phyloP scores from a whole-genome alignment of 2,113 vertebrate genomes.

The Fukomys damarensis region DNA sequence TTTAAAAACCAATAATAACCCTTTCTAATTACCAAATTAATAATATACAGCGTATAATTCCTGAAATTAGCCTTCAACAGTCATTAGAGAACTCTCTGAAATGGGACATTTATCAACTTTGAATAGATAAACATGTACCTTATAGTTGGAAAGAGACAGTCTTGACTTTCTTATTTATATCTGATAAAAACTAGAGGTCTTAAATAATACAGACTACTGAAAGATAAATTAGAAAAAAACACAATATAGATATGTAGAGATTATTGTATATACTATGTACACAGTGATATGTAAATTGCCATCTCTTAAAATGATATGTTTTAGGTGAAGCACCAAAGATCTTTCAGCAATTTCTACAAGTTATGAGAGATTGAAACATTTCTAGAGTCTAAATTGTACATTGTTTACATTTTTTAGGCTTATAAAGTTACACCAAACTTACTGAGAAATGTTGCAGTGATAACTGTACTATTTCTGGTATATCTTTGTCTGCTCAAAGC shows the following conservation, averaged over 20 bases:
- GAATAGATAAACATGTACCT: neutral
- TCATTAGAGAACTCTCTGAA: neutral
- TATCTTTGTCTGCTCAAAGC: neutral
- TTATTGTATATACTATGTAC: neutral
- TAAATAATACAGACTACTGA: neutral
- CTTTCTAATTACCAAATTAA: neutral
- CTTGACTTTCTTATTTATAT: neutral
- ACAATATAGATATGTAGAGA: neutral
- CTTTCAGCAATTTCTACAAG: neutral
- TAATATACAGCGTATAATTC: neutral
- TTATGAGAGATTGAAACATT: neutral
- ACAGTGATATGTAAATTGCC: neutral
- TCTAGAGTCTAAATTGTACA: neutral
- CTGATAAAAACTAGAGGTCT: neutral
- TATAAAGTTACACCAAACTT: conserved; percentile 35
- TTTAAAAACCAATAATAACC: neutral
- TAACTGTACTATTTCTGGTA: conserved; percentile 7
- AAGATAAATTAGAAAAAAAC: neutral
- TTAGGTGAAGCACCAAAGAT: neutral
- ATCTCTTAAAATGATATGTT: neutral
- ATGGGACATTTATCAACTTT: neutral
- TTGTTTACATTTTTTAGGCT: neutral
- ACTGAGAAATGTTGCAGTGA: conserved; percentile 26
- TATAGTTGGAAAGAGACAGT: neutral
- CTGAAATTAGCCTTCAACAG: neutral